Evolutionary conservation across 1,140 invertebrate species (phyloP).

Genomic region (Macrobrachium nipponense): DNA sequence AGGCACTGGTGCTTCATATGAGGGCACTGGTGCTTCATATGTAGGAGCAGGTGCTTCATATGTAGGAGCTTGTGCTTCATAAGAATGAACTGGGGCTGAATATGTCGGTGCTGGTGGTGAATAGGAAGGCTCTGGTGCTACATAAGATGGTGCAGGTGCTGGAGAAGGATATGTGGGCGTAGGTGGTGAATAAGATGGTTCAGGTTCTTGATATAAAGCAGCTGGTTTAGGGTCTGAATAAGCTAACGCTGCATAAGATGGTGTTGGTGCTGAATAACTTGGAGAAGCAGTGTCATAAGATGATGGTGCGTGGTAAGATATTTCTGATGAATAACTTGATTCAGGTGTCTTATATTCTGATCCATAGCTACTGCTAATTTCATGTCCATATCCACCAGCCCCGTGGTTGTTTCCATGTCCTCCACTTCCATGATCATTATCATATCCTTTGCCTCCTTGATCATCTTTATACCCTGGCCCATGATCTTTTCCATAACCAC

Average conservation of each 20-base stretch:
- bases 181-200: conserved; percentile 43
- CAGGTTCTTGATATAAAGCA: conserved; percentile 21
- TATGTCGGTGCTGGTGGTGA: conserved; percentile 7
- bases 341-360: neutral
- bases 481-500: conserved; percentile 38
- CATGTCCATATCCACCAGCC: neutral
- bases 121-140: conserved; percentile 38
- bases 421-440: conserved; percentile 25
- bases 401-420: conserved; percentile 19
- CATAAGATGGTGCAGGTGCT: conserved; percentile 50
- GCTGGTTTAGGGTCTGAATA: conserved; percentile 43
- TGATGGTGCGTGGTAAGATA: conserved; percentile 30
- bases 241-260: conserved; percentile 24
- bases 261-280: conserved; percentile 35
- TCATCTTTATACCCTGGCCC: conserved; percentile 7
- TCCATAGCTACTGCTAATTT: neutral
- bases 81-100: neutral
- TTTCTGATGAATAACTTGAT: neutral
- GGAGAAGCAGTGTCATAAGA: conserved; percentile 27
- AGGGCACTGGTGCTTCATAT: neutral
- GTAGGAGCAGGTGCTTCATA: conserved; percentile 9
- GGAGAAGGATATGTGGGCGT: conserved; percentile 29
- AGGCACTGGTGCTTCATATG: conserved; percentile 11
- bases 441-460: conserved; percentile 18
- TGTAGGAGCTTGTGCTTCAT: neutral